phyloP scores from a whole-genome alignment of 2,797 vertebrate species.

The Ataeniobius toweri region DNA sequence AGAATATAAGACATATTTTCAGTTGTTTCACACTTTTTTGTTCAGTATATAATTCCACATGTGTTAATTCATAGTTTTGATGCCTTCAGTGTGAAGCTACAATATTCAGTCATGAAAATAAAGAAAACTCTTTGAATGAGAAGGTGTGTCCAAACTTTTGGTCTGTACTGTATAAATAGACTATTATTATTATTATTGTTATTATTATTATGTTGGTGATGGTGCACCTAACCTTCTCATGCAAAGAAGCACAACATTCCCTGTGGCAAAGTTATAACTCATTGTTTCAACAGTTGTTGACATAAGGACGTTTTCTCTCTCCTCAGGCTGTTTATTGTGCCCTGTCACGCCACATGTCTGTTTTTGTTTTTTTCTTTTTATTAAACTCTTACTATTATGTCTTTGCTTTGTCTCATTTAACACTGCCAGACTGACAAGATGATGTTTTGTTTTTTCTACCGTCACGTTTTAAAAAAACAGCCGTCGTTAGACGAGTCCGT shows the following conservation, averaged over 20 bases:
- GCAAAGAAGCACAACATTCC: constrained; percentile 32
- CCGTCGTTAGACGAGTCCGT: neutral
- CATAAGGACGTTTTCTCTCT: constrained; percentile 40
- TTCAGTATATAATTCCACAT: too few species aligned
- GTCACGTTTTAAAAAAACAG: neutral
- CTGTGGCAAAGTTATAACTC: constrained; percentile 26
- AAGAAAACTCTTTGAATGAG: too few species aligned
- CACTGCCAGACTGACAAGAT: constrained; percentile 5
- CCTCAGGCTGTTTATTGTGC: constrained; percentile 26
- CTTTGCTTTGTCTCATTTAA: constrained; percentile 13
- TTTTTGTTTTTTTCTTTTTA: constrained; percentile 7
- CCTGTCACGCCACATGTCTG: constrained; percentile 9
- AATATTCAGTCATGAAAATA: too few species aligned
- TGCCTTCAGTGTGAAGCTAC: too few species aligned
- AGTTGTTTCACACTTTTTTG: too few species aligned
- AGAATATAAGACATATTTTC: too few species aligned
- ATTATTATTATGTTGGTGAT: too few species aligned
- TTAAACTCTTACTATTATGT: constrained; percentile 17
- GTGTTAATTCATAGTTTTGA: too few species aligned
- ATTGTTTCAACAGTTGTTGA: constrained; percentile 54
- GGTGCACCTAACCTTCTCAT: neutral
- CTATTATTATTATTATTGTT: too few species aligned
- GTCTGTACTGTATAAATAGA: too few species aligned
- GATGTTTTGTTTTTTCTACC: constrained; percentile 1
- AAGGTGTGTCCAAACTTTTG: too few species aligned